These are phyloP conservation scores for Whitmania pigra DNA, from an alignment of 1,140 invertebrate species.

Conservation along the genomic window DNA sequence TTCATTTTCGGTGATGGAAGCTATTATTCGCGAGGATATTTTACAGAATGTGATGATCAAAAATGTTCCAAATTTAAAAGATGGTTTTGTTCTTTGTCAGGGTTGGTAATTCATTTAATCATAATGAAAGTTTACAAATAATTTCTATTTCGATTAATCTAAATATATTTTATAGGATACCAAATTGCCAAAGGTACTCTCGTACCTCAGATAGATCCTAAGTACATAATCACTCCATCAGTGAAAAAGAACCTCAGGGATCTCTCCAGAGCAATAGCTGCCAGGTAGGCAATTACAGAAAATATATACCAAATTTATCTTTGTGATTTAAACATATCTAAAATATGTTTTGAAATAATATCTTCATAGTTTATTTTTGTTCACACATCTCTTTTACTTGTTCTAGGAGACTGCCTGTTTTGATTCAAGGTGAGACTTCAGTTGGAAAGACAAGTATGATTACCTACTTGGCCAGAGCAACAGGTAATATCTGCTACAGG, in stretches of 20 bases:
- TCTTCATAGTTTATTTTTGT: too few relatives aligned
- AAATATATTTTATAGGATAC: conserved; percentile 51
- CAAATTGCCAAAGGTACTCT: conserved; percentile 66
- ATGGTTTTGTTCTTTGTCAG: too few relatives aligned
- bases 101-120: too few relatives aligned
- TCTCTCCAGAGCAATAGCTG: conserved; percentile 73
- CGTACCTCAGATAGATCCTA: conserved; percentile 48
- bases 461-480: conserved; percentile 72
- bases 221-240: conserved; percentile 78
- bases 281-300: conserved; percentile 43
- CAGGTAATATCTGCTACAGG: conserved; percentile 83
- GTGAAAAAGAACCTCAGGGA: conserved; percentile 79
- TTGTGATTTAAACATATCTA: too few relatives aligned
- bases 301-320: too few relatives aligned
- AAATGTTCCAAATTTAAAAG: too few relatives aligned
- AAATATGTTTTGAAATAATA: too few relatives aligned
- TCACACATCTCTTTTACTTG: too few relatives aligned
- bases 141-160: too few relatives aligned
- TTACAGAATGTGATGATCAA: too few relatives aligned
- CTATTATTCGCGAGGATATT: too few relatives aligned
- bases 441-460: conserved; percentile 97
- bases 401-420: conserved; percentile 56
- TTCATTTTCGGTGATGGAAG: conserved; percentile 59
- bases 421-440: conserved; percentile 90
- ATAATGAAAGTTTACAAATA: too few relatives aligned